phyloP scores from a whole-genome alignment of 2,113 vertebrate species.

The Nerophis ophidion region DNA sequence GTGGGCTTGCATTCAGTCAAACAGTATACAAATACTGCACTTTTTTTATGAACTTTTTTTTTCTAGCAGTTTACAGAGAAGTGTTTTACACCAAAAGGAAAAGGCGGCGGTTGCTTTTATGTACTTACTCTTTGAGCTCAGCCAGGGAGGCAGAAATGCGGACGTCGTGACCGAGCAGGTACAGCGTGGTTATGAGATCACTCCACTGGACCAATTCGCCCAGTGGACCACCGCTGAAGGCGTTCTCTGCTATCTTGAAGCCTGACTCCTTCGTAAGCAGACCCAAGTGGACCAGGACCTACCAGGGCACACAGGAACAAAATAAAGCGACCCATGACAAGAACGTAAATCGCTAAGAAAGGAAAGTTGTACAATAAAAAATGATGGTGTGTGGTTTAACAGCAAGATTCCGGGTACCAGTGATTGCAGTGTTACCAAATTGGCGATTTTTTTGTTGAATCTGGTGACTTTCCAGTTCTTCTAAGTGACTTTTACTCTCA shows the following conservation, averaged over 20 bases:
- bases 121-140: slow-evolving; percentile 96
- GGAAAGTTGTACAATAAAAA: not conserved
- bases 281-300: slow-evolving; percentile 95
- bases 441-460: no score
- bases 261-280: slow-evolving; percentile 98
- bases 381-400: no score
- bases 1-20: no score
- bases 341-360: not conserved
- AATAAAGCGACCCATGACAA: not conserved
- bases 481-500: no score
- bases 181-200: slow-evolving; percentile 97
- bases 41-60: not conserved
- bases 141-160: slow-evolving; percentile 94
- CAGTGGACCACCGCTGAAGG: slow-evolving; percentile 93
- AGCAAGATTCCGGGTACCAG: no score
- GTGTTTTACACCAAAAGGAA: not conserved
- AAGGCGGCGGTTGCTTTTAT: not conserved
- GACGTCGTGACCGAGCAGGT: slow-evolving; percentile 96
- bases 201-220: slow-evolving; percentile 99
- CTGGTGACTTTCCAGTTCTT: no score
- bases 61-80: no score
- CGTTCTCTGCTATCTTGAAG: slow-evolving; percentile 99
- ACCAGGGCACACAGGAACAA: not conserved
- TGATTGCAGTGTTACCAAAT: no score
- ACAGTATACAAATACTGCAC: no score